A percentile compares a stretch with the other conserved stretches of the same genome.
Evolutionary conservation across 2,797 vertebrate genomes (phyloP).

Genomic region (Yasuhikotakia modesta): DNA sequence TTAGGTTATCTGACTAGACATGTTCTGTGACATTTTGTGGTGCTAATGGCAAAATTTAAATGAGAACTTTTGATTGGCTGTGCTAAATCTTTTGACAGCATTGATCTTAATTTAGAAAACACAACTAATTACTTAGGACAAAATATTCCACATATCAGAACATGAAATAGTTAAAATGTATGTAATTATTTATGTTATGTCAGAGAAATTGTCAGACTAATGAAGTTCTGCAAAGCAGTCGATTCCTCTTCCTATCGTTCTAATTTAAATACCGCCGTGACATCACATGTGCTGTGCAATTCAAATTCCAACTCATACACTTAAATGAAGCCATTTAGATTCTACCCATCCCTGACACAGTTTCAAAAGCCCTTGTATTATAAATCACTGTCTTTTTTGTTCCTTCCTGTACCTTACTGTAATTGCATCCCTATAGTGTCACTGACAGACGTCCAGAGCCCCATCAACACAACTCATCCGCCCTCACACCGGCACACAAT

Average conservation of each 20-base stretch:
- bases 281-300: not conserved
- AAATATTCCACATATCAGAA: not conserved
- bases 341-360: too few species aligned
- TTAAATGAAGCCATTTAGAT: not conserved
- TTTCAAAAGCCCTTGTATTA: not conserved
- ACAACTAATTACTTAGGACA: too few species aligned
- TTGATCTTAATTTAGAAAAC: not conserved
- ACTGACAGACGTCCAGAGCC: not conserved
- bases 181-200: too few species aligned
- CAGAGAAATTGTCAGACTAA: too few species aligned
- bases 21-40: not conserved
- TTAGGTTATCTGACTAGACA: not conserved
- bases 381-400: not conserved
- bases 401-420: not conserved
- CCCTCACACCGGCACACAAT: slow-evolving; percentile 6
- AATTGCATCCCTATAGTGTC: not conserved
- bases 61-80: too few species aligned
- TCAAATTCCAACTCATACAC: not conserved
- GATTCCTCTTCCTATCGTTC: not conserved
- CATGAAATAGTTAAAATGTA: too few species aligned
- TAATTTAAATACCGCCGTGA: not conserved
- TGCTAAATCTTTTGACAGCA: not conserved
- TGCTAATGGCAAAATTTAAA: not conserved
- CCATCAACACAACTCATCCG: not conserved
- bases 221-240: not conserved